phyloP scores from a whole-genome alignment of 2,113 vertebrate species.

The Scolopax mira region DNA sequence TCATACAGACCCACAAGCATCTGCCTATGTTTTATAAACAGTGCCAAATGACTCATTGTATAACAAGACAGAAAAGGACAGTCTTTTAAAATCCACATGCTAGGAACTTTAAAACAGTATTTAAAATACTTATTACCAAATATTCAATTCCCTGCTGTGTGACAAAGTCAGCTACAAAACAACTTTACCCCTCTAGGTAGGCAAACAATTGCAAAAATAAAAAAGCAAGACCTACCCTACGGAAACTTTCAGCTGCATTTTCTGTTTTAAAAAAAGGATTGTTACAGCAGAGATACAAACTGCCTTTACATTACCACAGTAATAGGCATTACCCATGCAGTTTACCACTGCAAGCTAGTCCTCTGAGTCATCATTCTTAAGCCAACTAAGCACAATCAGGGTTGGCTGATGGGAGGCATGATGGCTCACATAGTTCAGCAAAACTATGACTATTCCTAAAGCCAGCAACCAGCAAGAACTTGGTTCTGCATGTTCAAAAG shows the following conservation, averaged over 20 bases:
- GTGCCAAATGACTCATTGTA: neutral
- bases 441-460: constrained; percentile 39
- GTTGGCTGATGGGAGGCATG: neutral
- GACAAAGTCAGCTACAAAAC: constrained; percentile 9
- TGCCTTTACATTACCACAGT: neutral
- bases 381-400: neutral
- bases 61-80: neutral
- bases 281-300: neutral
- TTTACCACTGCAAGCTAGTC: neutral
- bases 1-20: neutral
- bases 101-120: neutral
- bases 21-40: constrained; percentile 13
- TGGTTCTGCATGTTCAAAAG: neutral
- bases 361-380: neutral
- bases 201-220: constrained; percentile 19
- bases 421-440: neutral
- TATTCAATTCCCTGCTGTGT: neutral
- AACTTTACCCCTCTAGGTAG: neutral
- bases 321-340: neutral
- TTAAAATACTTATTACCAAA: neutral
- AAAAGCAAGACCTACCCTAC: neutral
- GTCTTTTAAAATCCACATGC: neutral
- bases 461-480: constrained; percentile 43
- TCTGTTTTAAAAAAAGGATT: neutral
- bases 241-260: constrained; percentile 7